Percentiles rank a stretch among this genome's conserved stretches.
Evolutionary conservation across 1,140 invertebrate species (phyloP).

Genomic region (Drosophila equinoxialis): DNA sequence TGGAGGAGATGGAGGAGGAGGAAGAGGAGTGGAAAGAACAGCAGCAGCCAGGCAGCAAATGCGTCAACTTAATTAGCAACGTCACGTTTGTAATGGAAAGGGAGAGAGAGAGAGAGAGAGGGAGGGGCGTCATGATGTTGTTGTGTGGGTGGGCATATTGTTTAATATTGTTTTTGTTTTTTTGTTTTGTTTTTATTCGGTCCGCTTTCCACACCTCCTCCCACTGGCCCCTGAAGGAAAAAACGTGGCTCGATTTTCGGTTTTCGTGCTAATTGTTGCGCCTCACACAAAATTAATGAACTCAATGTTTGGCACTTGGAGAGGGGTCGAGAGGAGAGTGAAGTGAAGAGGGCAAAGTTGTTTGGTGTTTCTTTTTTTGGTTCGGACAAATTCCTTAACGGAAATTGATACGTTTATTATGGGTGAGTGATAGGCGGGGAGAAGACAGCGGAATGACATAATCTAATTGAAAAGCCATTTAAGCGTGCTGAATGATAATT

Average conservation of each 20-base stretch:
- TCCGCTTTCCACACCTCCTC: conserved; percentile 19
- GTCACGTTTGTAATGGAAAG: conserved; percentile 61
- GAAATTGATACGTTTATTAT: conserved; percentile 73
- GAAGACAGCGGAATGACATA: conserved; percentile 71
- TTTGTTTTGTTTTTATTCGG: conserved; percentile 23
- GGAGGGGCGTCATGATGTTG: background rate
- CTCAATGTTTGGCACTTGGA: conserved; percentile 65
- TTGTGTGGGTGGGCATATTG: conserved; percentile 52
- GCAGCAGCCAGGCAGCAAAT: conserved; percentile 64
- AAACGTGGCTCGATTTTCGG: conserved; percentile 52
- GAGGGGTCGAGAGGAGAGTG: background rate
- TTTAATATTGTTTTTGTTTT: conserved; percentile 62
- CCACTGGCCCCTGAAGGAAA: background rate
- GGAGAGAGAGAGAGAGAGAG: conserved; percentile 17
- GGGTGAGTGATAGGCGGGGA: conserved; percentile 18
- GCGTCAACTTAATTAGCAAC: conserved; percentile 80
- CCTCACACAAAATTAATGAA: conserved; percentile 80
- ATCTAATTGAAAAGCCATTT: conserved; percentile 81
- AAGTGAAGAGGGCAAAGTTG: too few species aligned
- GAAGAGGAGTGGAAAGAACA: conserved; percentile 1
- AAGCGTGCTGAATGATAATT: conserved; percentile 80
- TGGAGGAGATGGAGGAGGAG: conserved; percentile 11
- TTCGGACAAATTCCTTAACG: conserved; percentile 65
- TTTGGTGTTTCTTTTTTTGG: conserved; percentile 20
- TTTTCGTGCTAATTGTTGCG: conserved; percentile 78